Conservation (phyloP, 2,113 vertebrate genomes). For the Callipepla squamata region DNA sequence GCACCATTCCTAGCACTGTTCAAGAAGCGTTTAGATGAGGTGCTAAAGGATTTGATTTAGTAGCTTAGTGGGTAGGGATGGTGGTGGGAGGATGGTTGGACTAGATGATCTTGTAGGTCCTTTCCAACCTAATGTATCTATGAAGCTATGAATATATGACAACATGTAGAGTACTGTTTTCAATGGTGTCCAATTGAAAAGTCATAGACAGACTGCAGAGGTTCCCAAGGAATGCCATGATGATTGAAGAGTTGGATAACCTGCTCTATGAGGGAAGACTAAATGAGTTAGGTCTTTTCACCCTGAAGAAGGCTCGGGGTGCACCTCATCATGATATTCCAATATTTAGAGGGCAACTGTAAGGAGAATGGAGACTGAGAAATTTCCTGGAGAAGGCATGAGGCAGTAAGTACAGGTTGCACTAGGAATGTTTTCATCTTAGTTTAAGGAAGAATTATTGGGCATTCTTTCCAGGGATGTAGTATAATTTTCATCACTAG, state of each 20-base stretch:
- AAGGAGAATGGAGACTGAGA: not conserved
- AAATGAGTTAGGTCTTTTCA: not conserved
- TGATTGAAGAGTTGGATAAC: not conserved
- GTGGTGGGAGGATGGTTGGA: no score
- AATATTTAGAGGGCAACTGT: not conserved
- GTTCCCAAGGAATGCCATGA: not conserved
- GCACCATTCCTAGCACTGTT: no score
- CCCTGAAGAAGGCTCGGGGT: not conserved
- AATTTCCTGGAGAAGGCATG: not conserved
- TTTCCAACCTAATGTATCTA: no score
- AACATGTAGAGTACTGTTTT: not conserved
- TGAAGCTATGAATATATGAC: no score
- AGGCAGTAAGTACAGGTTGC: not conserved
- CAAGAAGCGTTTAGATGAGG: no score
- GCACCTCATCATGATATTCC: not conserved
- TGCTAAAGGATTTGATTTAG: no score
- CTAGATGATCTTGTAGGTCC: no score
- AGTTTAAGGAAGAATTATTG: not conserved
- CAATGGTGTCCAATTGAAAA: not conserved
- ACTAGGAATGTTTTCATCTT: not conserved
- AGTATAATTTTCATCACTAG: not conserved
- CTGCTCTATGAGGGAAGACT: not conserved
- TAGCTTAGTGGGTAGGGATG: no score
- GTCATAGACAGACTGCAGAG: not conserved
- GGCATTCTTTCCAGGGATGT: not conserved